Evolutionary conservation across 2,113 vertebrate species (phyloP).

Genomic region (Dipodomys merriami): DNA sequence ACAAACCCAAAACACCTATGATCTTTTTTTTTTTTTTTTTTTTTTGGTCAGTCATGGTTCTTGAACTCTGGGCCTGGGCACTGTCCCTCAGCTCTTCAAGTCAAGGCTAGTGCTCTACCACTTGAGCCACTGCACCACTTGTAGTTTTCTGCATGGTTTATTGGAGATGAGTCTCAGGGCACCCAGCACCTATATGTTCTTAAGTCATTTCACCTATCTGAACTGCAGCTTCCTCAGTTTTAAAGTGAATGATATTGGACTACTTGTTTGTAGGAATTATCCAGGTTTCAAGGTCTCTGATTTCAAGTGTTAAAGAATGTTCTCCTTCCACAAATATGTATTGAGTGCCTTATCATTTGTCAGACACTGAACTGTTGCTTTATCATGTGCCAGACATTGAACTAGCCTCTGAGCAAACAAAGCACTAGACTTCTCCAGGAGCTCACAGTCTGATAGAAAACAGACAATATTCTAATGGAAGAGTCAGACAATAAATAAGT

Average conservation of each 20-base stretch:
- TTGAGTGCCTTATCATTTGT: neutral
- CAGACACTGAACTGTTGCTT: neutral
- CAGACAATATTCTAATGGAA: neutral
- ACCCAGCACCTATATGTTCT: neutral
- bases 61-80: no score
- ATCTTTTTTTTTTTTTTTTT: no score
- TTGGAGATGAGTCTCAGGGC: no score
- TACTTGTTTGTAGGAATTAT: neutral
- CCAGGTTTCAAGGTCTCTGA: neutral
- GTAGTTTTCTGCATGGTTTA: no score
- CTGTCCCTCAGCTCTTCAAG: no score
- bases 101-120: no score
- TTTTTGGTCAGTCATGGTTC: no score
- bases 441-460: no score
- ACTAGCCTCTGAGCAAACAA: neutral
- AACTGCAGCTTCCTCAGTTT: no score
- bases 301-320: constrained; percentile 24
- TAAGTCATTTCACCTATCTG: neutral
- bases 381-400: neutral
- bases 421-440: neutral
- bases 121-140: no score
- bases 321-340: neutral
- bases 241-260: neutral
- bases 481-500: neutral
- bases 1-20: neutral